These are phyloP conservation scores for Antheraea assamensis DNA, from an alignment of 2,888 invertebrate species.

Conservation along the genomic window DNA sequence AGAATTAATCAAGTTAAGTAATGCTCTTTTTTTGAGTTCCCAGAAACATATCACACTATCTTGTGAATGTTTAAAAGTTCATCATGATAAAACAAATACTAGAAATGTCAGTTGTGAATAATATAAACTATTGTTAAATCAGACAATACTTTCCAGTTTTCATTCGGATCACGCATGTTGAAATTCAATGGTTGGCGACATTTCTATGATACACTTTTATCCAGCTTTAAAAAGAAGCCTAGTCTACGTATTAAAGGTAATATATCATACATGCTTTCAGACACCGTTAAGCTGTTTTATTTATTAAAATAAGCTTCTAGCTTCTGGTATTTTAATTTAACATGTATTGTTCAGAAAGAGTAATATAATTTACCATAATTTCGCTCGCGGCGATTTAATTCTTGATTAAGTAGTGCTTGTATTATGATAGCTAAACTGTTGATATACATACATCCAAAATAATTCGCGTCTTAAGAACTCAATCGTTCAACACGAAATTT, in stretches of 20 bases:
- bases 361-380: too few species aligned
- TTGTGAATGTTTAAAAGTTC: too few species aligned
- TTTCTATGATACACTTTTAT: conserved; percentile 4
- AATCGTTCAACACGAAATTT: too few species aligned
- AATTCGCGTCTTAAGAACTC: too few species aligned
- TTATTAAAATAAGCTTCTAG: background rate
- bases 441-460: too few species aligned
- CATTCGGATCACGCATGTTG: background rate
- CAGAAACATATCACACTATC: background rate
- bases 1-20: background rate
- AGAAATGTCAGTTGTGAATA: background rate
- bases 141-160: conserved; percentile 2
- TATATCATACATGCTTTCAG: background rate
- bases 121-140: background rate
- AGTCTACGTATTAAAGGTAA: background rate
- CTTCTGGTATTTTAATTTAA: background rate
- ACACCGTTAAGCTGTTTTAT: background rate
- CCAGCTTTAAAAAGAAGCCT: background rate
- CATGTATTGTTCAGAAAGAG: background rate
- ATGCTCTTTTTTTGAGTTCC: background rate
- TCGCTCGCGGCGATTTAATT: too few species aligned
- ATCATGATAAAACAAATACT: background rate
- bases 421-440: too few species aligned
- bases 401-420: too few species aligned
- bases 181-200: background rate